Conservation (phyloP, 2,888 invertebrate species). For the Galerucella nymphaeae region DNA sequence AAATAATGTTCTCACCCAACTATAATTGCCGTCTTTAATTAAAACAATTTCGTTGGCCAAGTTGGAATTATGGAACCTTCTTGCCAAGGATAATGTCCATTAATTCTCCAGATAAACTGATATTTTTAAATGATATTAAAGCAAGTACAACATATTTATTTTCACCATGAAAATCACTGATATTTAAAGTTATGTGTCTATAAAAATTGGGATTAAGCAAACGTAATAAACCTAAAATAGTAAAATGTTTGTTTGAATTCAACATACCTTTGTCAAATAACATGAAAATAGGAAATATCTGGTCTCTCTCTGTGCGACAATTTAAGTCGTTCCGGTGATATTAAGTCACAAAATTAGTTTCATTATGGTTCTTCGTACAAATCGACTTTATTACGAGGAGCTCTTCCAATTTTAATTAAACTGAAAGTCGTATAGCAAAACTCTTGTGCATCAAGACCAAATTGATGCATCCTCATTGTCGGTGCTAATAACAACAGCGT, state of each 20-base stretch:
- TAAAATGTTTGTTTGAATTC: not conserved
- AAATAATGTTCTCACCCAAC: slow-evolving; percentile 7
- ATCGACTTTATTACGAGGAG: not conserved
- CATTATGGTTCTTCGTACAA: not conserved
- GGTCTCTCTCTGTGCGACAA: not conserved
- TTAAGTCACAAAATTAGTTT: not conserved
- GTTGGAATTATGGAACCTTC: slow-evolving; percentile 22
- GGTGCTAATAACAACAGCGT: not conserved
- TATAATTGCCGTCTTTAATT: slow-evolving; percentile 46
- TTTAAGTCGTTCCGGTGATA: not conserved
- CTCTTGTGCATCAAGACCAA: not conserved
- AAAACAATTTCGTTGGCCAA: slow-evolving; percentile 32
- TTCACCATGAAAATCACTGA: not conserved
- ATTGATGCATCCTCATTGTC: not conserved
- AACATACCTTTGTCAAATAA: not conserved
- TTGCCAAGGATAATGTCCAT: slow-evolving; percentile 23
- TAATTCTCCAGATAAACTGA: slow-evolving; percentile 24
- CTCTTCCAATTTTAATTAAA: slow-evolving; percentile 1
- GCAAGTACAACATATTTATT: slow-evolving; percentile 18
- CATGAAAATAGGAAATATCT: not conserved
- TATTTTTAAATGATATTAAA: slow-evolving; percentile 28
- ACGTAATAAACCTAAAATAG: not conserved
- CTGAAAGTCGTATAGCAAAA: not conserved
- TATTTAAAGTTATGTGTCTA: no score
- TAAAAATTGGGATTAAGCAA: not conserved